Percentiles rank a stretch among this genome's conserved stretches.
These are phyloP conservation scores for Synanthedon myopaeformis DNA, from an alignment of 2,888 invertebrate genomes.

Conservation along the genomic window DNA sequence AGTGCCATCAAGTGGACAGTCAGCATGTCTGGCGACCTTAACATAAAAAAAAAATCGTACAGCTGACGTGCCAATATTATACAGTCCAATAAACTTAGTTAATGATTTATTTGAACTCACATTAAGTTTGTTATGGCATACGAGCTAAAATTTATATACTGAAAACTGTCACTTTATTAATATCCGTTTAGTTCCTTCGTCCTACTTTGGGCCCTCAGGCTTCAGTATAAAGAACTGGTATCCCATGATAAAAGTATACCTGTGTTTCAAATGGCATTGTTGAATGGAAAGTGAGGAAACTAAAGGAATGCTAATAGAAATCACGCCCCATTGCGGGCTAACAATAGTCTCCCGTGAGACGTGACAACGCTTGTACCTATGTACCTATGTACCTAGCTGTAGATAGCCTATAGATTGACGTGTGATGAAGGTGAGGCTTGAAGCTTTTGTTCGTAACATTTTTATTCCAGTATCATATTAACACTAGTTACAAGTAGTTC, in stretches of 20 bases:
- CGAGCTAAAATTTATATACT: too few relatives aligned
- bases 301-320: constrained; percentile 34
- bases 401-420: constrained; percentile 5
- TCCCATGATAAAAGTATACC: too few relatives aligned
- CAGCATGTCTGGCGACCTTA: too few relatives aligned
- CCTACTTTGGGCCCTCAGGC: neutral
- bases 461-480: neutral
- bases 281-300: constrained; percentile 13
- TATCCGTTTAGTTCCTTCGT: too few relatives aligned
- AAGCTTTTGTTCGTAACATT: constrained; percentile 22
- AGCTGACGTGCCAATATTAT: too few relatives aligned
- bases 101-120: too few relatives aligned
- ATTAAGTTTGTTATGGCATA: too few relatives aligned
- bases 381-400: constrained; percentile 8
- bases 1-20: too few relatives aligned
- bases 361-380: constrained; percentile 15
- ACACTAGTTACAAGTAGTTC: neutral
- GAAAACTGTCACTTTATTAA: too few relatives aligned
- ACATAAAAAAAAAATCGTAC: too few relatives aligned
- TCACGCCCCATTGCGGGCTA: constrained; percentile 26
- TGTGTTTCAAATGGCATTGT: neutral
- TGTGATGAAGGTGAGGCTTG: constrained; percentile 25
- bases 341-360: constrained; percentile 40
- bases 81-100: too few relatives aligned
- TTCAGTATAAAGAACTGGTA: neutral